These are phyloP conservation scores for Drosophila mayaguana DNA, from an alignment of 2,888 invertebrate species.

Conservation along the genomic window DNA sequence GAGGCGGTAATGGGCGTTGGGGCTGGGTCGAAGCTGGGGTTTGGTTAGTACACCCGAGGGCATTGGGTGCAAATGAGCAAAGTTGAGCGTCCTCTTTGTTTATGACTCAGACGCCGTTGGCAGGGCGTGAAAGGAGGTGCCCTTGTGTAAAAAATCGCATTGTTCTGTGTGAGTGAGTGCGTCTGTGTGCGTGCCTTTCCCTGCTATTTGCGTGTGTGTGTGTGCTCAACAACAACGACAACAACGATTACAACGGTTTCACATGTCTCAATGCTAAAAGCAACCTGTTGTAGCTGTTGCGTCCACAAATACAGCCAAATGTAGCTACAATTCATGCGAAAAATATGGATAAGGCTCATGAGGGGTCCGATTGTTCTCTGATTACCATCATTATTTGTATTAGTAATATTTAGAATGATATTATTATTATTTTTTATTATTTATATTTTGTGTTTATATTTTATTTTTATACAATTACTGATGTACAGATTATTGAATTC, in stretches of 20 bases:
- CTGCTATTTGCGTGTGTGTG: neutral
- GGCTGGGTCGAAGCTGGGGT: neutral
- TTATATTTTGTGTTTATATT: neutral
- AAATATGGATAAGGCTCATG: conserved; percentile 11
- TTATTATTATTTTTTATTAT: neutral
- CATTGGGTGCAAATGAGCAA: conserved; percentile 72
- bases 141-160: conserved; percentile 18
- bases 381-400: neutral
- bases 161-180: conserved; percentile 18
- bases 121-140: conserved; percentile 34
- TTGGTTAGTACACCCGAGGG: conserved; percentile 47
- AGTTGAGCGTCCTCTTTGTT: conserved; percentile 58
- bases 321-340: conserved; percentile 3
- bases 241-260: conserved; percentile 33
- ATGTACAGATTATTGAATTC: no score
- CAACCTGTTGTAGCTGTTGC: conserved; percentile 70
- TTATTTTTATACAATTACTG: neutral
- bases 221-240: conserved; percentile 5
- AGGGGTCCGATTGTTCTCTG: neutral
- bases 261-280: conserved; percentile 52
- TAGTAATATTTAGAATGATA: neutral
- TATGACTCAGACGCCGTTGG: conserved; percentile 52
- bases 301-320: conserved; percentile 38
- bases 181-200: conserved; percentile 1
- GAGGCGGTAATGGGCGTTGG: conserved; percentile 1